phyloP scores from a whole-genome alignment of 2,113 vertebrate species.

The Actinemys pallida region DNA sequence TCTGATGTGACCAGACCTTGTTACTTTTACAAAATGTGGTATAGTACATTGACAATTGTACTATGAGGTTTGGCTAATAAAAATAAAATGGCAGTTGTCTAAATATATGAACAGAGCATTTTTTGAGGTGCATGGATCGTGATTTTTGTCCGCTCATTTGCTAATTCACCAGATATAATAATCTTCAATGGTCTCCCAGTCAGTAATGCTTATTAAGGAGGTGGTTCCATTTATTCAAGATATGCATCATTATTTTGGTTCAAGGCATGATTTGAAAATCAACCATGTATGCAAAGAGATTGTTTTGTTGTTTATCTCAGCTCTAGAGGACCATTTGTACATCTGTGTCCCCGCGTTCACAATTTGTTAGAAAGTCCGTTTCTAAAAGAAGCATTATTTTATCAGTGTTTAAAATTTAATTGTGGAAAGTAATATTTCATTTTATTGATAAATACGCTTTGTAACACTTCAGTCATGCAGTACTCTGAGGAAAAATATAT shows the following conservation, averaged over 20 bases:
- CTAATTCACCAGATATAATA: background rate
- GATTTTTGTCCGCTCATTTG: accelerated
- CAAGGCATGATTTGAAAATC: slow-evolving; percentile 46
- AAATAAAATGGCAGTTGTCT: background rate
- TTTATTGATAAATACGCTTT: background rate
- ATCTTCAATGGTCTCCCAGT: background rate
- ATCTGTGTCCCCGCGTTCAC: slow-evolving; percentile 23
- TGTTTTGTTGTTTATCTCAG: slow-evolving; percentile 28
- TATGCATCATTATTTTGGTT: slow-evolving; percentile 15
- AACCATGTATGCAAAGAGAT: background rate
- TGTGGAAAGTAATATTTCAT: background rate
- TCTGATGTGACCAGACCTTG: background rate
- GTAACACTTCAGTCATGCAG: background rate
- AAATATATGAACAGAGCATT: accelerated
- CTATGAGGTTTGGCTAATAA: background rate
- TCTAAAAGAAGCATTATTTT: slow-evolving; percentile 8
- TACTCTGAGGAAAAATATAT: background rate
- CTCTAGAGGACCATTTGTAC: slow-evolving; percentile 33
- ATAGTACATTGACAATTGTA: background rate
- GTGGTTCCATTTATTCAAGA: slow-evolving; percentile 2
- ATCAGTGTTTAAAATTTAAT: slow-evolving; percentile 25
- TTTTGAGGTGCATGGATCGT: background rate
- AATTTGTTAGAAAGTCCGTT: slow-evolving; percentile 23
- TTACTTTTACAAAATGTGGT: background rate
- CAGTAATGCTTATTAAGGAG: background rate